phyloP scores from a whole-genome alignment of 2,888 invertebrate species.

The Ophonus ardosiacus region DNA sequence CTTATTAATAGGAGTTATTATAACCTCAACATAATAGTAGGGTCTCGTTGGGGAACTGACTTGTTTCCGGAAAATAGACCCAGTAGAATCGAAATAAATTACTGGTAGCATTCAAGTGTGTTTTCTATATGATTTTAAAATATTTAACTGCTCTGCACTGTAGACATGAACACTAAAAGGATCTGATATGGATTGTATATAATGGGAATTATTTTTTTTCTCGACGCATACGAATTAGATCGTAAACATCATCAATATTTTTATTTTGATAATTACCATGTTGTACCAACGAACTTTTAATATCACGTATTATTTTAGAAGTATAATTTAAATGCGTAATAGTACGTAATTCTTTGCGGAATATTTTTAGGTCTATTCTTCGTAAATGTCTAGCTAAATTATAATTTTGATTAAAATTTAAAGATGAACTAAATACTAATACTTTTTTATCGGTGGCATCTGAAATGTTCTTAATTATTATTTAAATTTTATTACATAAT shows the following conservation, averaged over 20 bases:
- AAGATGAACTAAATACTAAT: neutral
- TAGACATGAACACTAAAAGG: neutral
- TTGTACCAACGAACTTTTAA: neutral
- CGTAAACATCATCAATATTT: neutral
- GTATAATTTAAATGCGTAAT: neutral
- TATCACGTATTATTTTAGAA: neutral
- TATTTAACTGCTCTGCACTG: neutral
- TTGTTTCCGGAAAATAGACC: neutral
- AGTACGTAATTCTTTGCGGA: neutral
- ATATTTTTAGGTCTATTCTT: neutral
- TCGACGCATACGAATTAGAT: neutral
- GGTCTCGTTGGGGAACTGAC: neutral
- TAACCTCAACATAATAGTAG: neutral
- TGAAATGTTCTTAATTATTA: neutral
- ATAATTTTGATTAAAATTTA: neutral
- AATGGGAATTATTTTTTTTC: neutral
- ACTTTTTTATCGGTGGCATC: neutral
- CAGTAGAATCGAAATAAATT: neutral
- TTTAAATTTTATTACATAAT: neutral
- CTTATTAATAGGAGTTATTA: neutral
- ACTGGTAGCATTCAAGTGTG: neutral
- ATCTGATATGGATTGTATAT: neutral
- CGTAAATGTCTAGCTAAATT: neutral
- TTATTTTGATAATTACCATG: neutral
- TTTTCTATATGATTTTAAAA: neutral